Conservation (phyloP, 2,888 invertebrate species). For the Poecilobothrus nobilitatus region DNA sequence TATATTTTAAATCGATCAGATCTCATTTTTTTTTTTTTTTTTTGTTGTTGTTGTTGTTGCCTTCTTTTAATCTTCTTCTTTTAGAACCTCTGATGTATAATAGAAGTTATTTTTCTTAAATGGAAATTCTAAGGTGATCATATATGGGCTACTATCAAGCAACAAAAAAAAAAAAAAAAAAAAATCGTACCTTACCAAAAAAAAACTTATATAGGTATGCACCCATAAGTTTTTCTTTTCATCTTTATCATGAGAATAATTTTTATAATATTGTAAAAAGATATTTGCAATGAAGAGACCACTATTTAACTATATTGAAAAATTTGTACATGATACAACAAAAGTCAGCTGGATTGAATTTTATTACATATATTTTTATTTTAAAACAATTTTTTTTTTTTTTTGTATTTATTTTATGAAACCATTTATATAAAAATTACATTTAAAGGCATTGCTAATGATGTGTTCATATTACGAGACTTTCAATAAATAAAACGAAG, state of each 20-base stretch:
- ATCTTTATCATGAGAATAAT: too few species aligned
- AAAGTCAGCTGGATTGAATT: not conserved
- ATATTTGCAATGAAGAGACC: too few species aligned
- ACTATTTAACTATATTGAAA: too few species aligned
- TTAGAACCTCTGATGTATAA: not conserved
- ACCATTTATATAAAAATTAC: not conserved
- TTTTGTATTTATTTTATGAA: not conserved
- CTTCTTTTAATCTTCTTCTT: not conserved
- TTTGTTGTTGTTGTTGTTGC: too few species aligned
- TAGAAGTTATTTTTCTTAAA: not conserved
- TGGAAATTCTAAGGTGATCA: not conserved
- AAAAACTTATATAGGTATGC: too few species aligned
- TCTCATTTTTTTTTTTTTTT: not conserved
- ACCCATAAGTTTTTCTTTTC: not conserved
- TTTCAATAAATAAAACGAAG: too few species aligned
- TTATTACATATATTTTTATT: not conserved
- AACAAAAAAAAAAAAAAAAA: not conserved
- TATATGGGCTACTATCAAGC: not conserved
- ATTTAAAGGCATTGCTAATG: slow-evolving; percentile 4
- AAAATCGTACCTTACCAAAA: too few species aligned
- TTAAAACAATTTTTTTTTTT: too few species aligned
- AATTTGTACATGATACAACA: not conserved
- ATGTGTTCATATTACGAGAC: not conserved
- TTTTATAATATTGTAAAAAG: too few species aligned
- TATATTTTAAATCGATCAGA: not conserved